Base-by-base conservation (phyloP, 2,888 invertebrate species). In the Pecten maximus region DNA sequence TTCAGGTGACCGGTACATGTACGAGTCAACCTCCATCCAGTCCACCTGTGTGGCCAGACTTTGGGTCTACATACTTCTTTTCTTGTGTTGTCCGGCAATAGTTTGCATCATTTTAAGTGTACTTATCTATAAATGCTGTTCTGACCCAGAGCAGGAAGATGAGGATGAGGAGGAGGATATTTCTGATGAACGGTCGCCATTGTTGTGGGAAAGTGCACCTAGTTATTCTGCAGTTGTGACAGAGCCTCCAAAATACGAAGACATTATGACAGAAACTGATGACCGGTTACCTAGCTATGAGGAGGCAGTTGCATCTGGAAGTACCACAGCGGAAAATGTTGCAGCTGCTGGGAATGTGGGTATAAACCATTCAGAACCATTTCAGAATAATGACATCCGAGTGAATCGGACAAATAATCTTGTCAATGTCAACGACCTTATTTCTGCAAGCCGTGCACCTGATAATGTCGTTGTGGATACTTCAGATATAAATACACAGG, bases 181-280 rank as follows among this genome's bases (percentile, higher is more conserved):
- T 74, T 74, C 74, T 0, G 74, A 74, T 35, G 74, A 74, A 74
- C 35, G 23, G 10, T 74, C 74, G 19, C 74, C 74, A 28, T 74
- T 74, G 74, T 35, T 74, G 8, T 74, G 74, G 74, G 74, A 74
- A 4, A 74, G 35, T 74, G 74, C 35, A 0, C 74, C 74, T 4
- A 74, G 35, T 74, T 74, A 74, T 74, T 74, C 74, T 35, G 74
- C 23, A 74, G 74, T 74, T 28, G 74, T 74, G 35, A 74, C 74
- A 74, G 74, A 74, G 35, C 74, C 74, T 28, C 74, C 74, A 28
- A 74, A 74, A 15, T 74, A 74, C 16, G 74, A 74, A 10, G 74
- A 74, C 35, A 74, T 74, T 1, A 74, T 74, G 10, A 35, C 12
- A 15, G 74, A 74, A 4, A 54, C 19, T 54, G 54, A 54, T 19